Conservation (phyloP, 2,888 invertebrate genomes). For the Ariolimax columbianus region DNA sequence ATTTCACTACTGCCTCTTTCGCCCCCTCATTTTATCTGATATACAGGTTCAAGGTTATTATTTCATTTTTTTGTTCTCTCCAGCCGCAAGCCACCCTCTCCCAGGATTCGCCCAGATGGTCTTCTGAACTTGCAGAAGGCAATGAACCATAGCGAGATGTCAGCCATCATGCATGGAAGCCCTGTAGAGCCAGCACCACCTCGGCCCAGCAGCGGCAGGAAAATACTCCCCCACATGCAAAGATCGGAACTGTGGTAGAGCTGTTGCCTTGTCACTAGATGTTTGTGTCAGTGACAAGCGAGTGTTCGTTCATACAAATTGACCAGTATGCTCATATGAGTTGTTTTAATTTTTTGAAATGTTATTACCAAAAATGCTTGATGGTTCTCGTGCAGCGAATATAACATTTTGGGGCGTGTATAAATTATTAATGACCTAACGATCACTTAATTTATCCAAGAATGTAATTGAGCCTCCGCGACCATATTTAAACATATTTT, state of each 20-base stretch:
- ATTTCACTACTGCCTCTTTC: no score
- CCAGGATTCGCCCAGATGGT: conserved; percentile 66
- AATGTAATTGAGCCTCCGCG: no score
- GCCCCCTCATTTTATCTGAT: no score
- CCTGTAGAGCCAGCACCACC: conserved; percentile 56
- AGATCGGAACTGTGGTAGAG: conserved; percentile 55
- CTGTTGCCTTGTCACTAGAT: background rate
- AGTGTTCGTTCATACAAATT: background rate
- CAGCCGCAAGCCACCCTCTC: conserved; percentile 66
- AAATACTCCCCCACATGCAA: conserved; percentile 53
- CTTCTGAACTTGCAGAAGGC: conserved; percentile 62
- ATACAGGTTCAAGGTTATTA: background rate
- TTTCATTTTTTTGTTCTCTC: background rate
- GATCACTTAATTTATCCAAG: background rate
- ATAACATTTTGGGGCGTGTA: background rate
- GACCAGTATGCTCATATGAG: background rate
- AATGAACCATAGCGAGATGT: conserved; percentile 68
- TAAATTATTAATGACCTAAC: background rate
- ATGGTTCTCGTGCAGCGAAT: background rate
- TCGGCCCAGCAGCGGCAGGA: conserved; percentile 46
- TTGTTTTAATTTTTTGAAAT: background rate
- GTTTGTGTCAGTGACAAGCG: background rate
- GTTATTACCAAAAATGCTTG: background rate
- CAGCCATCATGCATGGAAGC: conserved; percentile 70
- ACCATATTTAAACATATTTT: no score